Base-by-base conservation (phyloP, 2,888 invertebrate species). In the Polymixis lichenea region DNA sequence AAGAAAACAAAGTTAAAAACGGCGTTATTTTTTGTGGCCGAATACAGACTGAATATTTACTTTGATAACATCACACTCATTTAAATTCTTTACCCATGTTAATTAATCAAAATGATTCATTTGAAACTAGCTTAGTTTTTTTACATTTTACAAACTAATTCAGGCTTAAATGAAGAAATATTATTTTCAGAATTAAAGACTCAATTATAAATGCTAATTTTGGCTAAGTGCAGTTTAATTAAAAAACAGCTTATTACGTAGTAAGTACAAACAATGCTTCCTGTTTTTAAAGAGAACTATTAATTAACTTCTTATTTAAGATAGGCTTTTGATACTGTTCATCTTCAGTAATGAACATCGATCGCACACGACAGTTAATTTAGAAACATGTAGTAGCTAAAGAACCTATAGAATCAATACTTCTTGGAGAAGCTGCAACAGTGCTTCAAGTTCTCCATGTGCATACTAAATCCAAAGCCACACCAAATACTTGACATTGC, bases 401-500 rank as follows among this genome's bases (percentile, higher is more conserved):
- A 64, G 55, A 49, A 19, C 3, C 8, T 32, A 15, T 25, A 58
- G 17, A 56, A 22, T 6, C 17, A 13, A 56, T 43, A 62, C n/a
- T 43, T 25, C 11, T 7, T 51, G 1, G 1, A 43, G 9, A 25
- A 53, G 1, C 17, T 60, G 58, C 65, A 78, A 61, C 60, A 67
- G 69, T 62, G 61, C 17, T 72, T 51, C 11, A 13, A 62, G 62
- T 68, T 72, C 58, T 55, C 81, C 84, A 87, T 78, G 77, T 80
- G 79, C 74, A 78, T 84, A 83, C 84, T 77, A 84, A 84, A 70
- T 15, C 65, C 72, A 73, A 80, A 90, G 88, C 78, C 88, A 87
- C 71, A 89, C 89, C 86, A 90, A 86, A 90, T 87, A 75, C 86
- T 75, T 79, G 60, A 86, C 85, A 87, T 86, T 46, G 25, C 43